A percentile compares a stretch with the other conserved stretches of the same genome.
Conservation (phyloP, 2,113 vertebrate species). For the Sterrhoptilus dennistouni region DNA sequence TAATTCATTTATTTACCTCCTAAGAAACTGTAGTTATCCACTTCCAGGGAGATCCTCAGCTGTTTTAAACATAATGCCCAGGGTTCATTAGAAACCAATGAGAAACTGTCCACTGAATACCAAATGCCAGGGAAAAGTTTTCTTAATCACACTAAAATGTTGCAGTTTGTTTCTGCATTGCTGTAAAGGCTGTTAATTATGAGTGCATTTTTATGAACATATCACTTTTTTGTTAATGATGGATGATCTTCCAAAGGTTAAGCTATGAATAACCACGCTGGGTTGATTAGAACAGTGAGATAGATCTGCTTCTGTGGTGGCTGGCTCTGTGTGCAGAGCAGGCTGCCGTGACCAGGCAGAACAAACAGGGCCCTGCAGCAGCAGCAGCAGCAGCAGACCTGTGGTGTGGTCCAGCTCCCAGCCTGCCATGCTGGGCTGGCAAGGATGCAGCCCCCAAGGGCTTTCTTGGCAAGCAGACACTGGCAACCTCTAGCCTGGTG, state of each 20-base stretch:
- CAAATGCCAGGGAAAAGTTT: not conserved
- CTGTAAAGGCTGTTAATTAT: not conserved
- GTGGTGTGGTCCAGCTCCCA: accelerated
- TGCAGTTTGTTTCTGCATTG: not conserved
- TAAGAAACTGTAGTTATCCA: slow-evolving; percentile 15
- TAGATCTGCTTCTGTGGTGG: not conserved
- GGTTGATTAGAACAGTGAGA: not conserved
- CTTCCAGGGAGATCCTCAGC: not conserved
- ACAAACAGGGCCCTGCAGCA: not conserved
- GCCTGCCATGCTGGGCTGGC: not conserved
- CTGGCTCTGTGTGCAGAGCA: not conserved
- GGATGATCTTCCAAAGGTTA: not conserved
- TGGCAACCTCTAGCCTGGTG: not conserved
- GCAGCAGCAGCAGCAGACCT: too few species aligned
- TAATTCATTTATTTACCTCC: slow-evolving; percentile 33
- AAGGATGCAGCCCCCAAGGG: accelerated
- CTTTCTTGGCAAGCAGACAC: accelerated
- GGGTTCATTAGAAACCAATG: not conserved
- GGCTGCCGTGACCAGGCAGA: accelerated
- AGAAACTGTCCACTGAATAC: not conserved
- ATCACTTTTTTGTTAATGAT: not conserved
- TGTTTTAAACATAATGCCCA: slow-evolving; percentile 15
- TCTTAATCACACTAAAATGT: not conserved
- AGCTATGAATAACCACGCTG: not conserved
- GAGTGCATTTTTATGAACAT: not conserved